Percentiles rank a stretch among this genome's conserved stretches.
phyloP scores from a whole-genome alignment of 2,888 invertebrate genomes.

The Luperina testacea region DNA sequence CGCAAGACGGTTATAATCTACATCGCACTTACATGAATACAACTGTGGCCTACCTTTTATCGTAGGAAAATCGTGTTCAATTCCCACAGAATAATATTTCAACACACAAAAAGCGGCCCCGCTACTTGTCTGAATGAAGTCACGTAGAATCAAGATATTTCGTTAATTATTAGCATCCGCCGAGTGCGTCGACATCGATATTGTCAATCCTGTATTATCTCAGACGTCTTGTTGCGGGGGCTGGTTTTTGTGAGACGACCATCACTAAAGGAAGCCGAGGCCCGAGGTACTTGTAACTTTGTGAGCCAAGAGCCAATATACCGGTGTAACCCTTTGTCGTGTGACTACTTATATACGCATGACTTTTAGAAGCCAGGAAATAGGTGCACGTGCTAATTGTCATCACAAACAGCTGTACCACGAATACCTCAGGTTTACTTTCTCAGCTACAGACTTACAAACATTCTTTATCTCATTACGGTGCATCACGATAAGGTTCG shows the following conservation, averaged over 20 bases:
- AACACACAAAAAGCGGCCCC: slow-evolving; percentile 53
- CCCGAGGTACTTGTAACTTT: slow-evolving; percentile 54
- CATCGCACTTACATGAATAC: slow-evolving; percentile 25
- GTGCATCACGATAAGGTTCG: slow-evolving; percentile 52
- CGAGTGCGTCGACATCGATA: slow-evolving; percentile 66
- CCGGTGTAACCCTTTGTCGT: slow-evolving; percentile 69
- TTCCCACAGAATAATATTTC: slow-evolving; percentile 57
- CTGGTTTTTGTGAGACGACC: slow-evolving; percentile 79
- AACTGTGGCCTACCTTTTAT: slow-evolving; percentile 37
- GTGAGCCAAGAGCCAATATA: slow-evolving; percentile 57
- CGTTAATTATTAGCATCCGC: slow-evolving; percentile 72
- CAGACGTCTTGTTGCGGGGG: slow-evolving; percentile 71
- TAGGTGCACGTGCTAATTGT: slow-evolving; percentile 79
- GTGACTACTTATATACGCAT: slow-evolving; percentile 67
- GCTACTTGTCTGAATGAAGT: slow-evolving; percentile 51
- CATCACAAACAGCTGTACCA: slow-evolving; percentile 73
- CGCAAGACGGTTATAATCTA: slow-evolving; percentile 29
- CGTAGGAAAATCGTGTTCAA: slow-evolving; percentile 40
- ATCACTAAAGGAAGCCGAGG: slow-evolving; percentile 78
- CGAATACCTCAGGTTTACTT: slow-evolving; percentile 71
- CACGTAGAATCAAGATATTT: slow-evolving; percentile 69
- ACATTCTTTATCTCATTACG: slow-evolving; percentile 71
- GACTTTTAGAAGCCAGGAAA: slow-evolving; percentile 79
- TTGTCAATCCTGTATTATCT: slow-evolving; percentile 71
- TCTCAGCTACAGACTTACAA: slow-evolving; percentile 71